A percentile compares a stretch with the other conserved stretches of the same genome.
Evolutionary conservation across 2,797 vertebrate genomes (phyloP).

Genomic region (Characodon lateralis): DNA sequence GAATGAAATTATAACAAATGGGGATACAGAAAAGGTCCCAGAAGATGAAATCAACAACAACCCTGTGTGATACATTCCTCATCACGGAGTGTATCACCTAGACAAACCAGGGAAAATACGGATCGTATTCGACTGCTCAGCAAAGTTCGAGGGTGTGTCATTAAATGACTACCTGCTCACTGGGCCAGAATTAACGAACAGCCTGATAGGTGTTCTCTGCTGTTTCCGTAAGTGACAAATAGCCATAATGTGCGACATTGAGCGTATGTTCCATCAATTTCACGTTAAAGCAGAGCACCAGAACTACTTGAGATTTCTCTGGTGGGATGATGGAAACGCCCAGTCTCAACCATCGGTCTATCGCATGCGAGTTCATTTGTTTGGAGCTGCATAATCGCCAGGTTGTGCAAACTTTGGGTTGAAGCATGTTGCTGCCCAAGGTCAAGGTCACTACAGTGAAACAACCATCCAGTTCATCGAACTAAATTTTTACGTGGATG

Average conservation of each 20-base stretch:
- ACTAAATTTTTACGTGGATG: not conserved
- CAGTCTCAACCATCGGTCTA: not conserved
- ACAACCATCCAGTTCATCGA: slow-evolving; percentile 30
- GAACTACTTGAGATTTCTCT: not conserved
- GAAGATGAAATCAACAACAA: too few species aligned
- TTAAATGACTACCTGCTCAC: not conserved
- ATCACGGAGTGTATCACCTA: too few species aligned
- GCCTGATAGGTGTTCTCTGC: not conserved
- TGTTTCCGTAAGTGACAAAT: not conserved
- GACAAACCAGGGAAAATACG: too few species aligned
- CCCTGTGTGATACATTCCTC: too few species aligned
- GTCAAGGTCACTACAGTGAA: not conserved
- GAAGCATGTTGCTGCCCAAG: not conserved
- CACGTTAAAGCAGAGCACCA: not conserved
- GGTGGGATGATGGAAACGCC: not conserved
- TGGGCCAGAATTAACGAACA: slow-evolving; percentile 1
- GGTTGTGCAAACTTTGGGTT: not conserved
- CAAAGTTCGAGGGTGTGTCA: too few species aligned
- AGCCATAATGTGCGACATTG: not conserved
- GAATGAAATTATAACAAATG: too few species aligned
- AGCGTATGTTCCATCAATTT: not conserved
- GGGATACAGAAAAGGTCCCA: too few species aligned
- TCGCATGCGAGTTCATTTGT: not conserved
- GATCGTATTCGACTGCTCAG: too few species aligned
- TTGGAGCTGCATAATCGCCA: not conserved